Evolutionary conservation across 2,113 vertebrate genomes (phyloP).

Genomic region (Xenopus tropicalis): DNA sequence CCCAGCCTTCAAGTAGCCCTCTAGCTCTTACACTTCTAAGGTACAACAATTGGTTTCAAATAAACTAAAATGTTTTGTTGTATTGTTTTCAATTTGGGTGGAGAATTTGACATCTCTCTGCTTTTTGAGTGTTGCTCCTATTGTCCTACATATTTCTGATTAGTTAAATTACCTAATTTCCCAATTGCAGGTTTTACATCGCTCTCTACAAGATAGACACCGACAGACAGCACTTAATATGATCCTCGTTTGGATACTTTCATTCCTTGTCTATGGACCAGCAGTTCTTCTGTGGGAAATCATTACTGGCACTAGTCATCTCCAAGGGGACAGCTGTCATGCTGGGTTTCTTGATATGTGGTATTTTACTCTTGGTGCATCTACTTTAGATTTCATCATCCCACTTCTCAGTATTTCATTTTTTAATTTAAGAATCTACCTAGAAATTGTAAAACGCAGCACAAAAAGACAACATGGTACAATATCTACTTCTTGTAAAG

Average conservation of each 20-base stretch:
- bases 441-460: conserved; percentile 70
- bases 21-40: no score
- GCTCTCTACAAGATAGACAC: conserved; percentile 65
- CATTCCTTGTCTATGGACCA: conserved; percentile 82
- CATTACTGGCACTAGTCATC: conserved; percentile 40
- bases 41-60: no score
- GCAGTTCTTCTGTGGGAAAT: conserved; percentile 76
- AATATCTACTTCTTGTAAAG: no score
- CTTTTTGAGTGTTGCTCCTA: no score
- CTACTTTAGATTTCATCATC: conserved; percentile 81
- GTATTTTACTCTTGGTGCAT: conserved; percentile 75
- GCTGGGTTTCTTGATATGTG: conserved; percentile 75
- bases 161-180: no score
- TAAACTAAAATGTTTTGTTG: no score
- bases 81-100: no score
- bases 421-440: conserved; percentile 83
- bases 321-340: conserved; percentile 53
- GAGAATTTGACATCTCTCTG: no score
- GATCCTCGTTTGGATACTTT: conserved; percentile 75
- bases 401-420: conserved; percentile 77
- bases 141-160: no score
- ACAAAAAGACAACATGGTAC: conserved; percentile 43
- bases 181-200: conserved; percentile 73
- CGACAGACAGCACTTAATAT: conserved; percentile 69
- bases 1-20: no score